phyloP scores from a whole-genome alignment of 2,888 invertebrate genomes.

The Apomyelois bistriatella region DNA sequence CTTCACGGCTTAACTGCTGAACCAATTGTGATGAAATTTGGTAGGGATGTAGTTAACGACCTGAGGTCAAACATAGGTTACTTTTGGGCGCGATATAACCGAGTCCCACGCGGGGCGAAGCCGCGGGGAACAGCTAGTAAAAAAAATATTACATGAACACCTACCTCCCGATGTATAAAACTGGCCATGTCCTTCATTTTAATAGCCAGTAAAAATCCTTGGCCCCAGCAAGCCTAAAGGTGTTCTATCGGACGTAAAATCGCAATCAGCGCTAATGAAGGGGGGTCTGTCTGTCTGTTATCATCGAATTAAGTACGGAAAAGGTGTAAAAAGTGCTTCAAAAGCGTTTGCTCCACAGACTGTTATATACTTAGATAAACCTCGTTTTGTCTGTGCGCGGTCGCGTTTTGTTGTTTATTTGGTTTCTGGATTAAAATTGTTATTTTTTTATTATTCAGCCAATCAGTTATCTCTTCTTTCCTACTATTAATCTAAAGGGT shows the following conservation, averaged over 20 bases:
- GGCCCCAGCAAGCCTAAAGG: conserved; percentile 16
- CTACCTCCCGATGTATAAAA: no score
- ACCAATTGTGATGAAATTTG: no score
- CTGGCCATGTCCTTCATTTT: conserved; percentile 3
- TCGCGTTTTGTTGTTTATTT: background rate
- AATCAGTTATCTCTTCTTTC: no score
- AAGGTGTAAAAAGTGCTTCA: conserved; percentile 18
- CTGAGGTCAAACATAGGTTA: no score
- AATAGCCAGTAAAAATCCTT: conserved; percentile 7
- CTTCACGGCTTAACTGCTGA: no score
- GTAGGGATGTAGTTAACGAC: no score
- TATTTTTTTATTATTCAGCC: no score
- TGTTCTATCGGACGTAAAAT: conserved; percentile 27
- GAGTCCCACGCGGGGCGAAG: no score
- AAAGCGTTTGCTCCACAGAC: conserved; percentile 9
- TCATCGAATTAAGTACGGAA: conserved; percentile 38
- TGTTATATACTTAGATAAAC: background rate
- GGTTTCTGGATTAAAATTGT: background rate
- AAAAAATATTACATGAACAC: no score
- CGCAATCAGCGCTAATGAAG: conserved; percentile 60
- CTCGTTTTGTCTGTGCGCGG: background rate
- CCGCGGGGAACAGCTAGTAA: no score
- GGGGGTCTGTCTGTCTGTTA: conserved; percentile 39
- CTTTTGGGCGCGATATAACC: no score
- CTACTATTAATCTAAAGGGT: no score